Evolutionary conservation across 2,797 vertebrate species (phyloP).

Genomic region (Pelochelys cantorii): DNA sequence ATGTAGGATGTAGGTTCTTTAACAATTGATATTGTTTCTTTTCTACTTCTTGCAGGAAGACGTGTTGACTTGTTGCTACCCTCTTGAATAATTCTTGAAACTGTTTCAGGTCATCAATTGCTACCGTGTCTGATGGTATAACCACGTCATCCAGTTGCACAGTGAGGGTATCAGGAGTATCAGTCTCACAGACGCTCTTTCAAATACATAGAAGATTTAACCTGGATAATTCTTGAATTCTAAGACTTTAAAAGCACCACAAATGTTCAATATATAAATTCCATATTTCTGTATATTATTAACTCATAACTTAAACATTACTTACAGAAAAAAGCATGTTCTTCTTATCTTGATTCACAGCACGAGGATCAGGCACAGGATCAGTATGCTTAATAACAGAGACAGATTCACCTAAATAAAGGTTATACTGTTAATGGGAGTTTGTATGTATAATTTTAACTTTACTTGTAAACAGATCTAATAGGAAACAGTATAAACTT

Average conservation of each 20-base stretch:
- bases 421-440: neutral
- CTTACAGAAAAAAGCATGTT: slow-evolving; percentile 99
- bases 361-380: slow-evolving; percentile 96
- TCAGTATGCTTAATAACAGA: slow-evolving; percentile 99
- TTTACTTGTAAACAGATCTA: neutral
- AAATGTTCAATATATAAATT: neutral
- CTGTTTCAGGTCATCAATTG: too few species aligned
- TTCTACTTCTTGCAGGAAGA: too few species aligned
- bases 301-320: slow-evolving; percentile 1
- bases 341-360: slow-evolving; percentile 99
- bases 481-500: neutral
- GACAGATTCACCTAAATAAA: slow-evolving; percentile 91
- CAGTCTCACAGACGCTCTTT: too few species aligned
- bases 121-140: too few species aligned
- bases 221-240: neutral
- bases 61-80: too few species aligned
- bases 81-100: too few species aligned
- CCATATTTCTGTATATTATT: neutral
- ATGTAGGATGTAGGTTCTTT: too few species aligned
- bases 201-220: neutral
- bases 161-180: too few species aligned
- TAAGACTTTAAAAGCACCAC: neutral
- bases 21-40: too few species aligned
- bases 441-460: neutral
- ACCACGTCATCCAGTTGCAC: too few species aligned